Conservation (phyloP, 2,888 invertebrate species). For the Herminia tarsipennalis region DNA sequence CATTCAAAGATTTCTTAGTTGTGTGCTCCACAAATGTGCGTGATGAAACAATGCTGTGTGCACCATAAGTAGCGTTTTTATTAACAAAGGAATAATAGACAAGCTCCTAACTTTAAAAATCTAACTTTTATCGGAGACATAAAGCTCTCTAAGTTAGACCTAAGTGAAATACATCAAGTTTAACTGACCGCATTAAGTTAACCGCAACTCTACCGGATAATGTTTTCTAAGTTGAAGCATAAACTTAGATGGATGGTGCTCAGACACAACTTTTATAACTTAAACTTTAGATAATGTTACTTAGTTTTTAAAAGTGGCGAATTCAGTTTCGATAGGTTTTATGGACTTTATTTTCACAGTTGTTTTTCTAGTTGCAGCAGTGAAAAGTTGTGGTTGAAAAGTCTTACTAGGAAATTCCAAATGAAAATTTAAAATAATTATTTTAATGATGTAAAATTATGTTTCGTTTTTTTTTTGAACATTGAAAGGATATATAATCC, state of each 20-base stretch:
- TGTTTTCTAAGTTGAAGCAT: conserved; percentile 61
- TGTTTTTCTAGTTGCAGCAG: no score
- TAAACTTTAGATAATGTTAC: conserved; percentile 30
- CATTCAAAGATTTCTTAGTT: no score
- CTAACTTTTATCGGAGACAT: conserved; percentile 45
- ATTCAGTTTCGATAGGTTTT: conserved; percentile 1
- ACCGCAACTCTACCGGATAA: conserved; percentile 54
- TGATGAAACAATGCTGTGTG: no score
- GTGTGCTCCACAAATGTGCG: no score
- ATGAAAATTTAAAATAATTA: no score
- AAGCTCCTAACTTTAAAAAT: conserved; percentile 36
- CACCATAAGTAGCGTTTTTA: no score
- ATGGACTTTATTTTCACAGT: no score
- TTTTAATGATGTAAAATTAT: no score
- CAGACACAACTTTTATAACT: conserved; percentile 56
- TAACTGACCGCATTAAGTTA: conserved; percentile 64
- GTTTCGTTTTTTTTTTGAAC: neutral
- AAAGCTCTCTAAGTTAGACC: conserved; percentile 56
- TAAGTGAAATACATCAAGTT: conserved; percentile 67
- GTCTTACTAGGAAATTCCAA: no score
- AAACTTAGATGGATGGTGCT: conserved; percentile 72
- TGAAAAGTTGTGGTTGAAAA: no score
- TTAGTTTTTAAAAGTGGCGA: conserved; percentile 33
- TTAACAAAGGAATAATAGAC: conserved; percentile 14
- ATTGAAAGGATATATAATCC: neutral